A percentile compares a stretch with the other conserved stretches of the same genome.
phyloP scores from a whole-genome alignment of 2,888 invertebrate species.

The Laspeyria flexula region DNA sequence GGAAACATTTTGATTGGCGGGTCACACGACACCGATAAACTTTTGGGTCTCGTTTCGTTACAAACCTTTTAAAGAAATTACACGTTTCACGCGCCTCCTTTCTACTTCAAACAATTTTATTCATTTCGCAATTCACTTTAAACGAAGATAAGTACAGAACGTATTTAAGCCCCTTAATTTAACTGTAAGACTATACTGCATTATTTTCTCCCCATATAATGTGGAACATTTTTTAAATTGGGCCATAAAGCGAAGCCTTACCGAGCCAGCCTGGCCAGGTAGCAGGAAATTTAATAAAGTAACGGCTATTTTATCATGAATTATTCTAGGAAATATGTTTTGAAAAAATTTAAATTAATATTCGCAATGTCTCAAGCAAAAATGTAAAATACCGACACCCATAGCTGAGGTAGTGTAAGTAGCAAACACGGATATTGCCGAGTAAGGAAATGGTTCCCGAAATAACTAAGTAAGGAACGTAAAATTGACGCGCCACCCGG shows the following conservation, averaged over 20 bases:
- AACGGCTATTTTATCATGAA: conserved; percentile 73
- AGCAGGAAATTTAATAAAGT: conserved; percentile 79
- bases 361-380: conserved; percentile 39
- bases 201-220: conserved; percentile 72
- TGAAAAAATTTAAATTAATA: conserved; percentile 53
- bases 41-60: conserved; percentile 50
- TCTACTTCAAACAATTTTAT: conserved; percentile 47
- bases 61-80: conserved; percentile 57
- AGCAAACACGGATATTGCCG: conserved; percentile 40
- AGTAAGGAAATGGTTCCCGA: conserved; percentile 59
- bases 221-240: conserved; percentile 77
- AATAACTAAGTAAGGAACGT: conserved; percentile 65
- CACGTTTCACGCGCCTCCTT: conserved; percentile 34
- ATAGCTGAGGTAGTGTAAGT: conserved; percentile 14
- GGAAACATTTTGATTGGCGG: conserved; percentile 60
- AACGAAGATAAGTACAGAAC: conserved; percentile 29
- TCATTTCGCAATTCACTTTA: conserved; percentile 31
- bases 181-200: conserved; percentile 63
- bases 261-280: conserved; percentile 64
- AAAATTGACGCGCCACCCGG: conserved; percentile 45
- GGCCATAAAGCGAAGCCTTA: conserved; percentile 74
- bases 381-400: conserved; percentile 29
- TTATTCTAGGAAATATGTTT: conserved; percentile 62
- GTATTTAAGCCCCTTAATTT: conserved; percentile 56
- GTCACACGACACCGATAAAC: conserved; percentile 51